Conservation (phyloP, 2,797 vertebrate species). For the Bryconaethiops microstoma region DNA sequence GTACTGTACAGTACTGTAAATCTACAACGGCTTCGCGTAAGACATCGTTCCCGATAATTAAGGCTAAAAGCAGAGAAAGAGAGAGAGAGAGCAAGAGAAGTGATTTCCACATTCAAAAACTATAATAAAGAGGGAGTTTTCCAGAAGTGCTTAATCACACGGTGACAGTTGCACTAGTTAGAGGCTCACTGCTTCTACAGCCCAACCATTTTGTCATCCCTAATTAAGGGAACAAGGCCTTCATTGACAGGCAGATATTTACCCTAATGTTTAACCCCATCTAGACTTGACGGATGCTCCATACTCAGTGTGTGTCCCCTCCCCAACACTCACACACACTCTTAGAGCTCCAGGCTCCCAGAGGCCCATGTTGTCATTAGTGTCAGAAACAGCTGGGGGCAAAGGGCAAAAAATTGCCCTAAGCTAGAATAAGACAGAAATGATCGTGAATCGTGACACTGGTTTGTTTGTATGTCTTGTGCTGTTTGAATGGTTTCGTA, state of each 20-base stretch:
- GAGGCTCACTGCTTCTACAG: slow-evolving; percentile 36
- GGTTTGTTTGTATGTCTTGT: too few relatives aligned
- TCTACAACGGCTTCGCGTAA: slow-evolving; percentile 46
- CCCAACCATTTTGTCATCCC: slow-evolving; percentile 48
- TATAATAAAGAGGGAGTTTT: slow-evolving; percentile 45
- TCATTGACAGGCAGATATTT: slow-evolving; percentile 79
- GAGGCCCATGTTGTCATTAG: slow-evolving; percentile 55
- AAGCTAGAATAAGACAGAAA: too few relatives aligned
- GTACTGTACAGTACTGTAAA: too few relatives aligned
- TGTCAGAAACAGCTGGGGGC: slow-evolving; percentile 1
- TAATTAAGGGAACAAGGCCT: slow-evolving; percentile 71
- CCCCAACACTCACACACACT: slow-evolving; percentile 20
- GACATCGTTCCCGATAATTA: slow-evolving; percentile 42
- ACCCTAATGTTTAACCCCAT: slow-evolving; percentile 76
- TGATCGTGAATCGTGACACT: too few relatives aligned
- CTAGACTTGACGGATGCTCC: slow-evolving; percentile 68
- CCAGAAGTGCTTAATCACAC: slow-evolving; percentile 55
- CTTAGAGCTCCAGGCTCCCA: slow-evolving; percentile 57
- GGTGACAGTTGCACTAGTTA: slow-evolving; percentile 54
- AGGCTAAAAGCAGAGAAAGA: background rate
- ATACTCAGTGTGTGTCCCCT: slow-evolving; percentile 20
- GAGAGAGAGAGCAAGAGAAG: slow-evolving; percentile 21
- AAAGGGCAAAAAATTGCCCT: background rate
- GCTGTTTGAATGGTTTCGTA: too few relatives aligned
- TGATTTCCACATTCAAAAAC: slow-evolving; percentile 29